A percentile compares a stretch with the other conserved stretches of the same genome.
These are phyloP conservation scores for Tyto alba DNA, from an alignment of 2,113 vertebrate species.

Conservation along the genomic window DNA sequence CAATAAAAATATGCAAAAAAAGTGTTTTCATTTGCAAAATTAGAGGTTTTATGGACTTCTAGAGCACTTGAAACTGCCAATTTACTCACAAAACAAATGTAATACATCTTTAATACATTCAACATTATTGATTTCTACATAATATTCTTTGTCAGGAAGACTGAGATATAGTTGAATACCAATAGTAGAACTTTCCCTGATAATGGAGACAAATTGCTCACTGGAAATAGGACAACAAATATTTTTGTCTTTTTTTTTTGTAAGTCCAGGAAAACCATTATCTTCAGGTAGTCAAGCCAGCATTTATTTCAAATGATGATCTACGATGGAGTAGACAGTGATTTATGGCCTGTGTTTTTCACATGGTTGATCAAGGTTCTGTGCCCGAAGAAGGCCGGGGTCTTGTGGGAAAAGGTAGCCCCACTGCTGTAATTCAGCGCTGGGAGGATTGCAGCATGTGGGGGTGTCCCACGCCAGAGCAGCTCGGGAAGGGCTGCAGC, in stretches of 20 bases:
- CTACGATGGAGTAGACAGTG: too few species aligned
- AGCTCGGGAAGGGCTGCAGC: too few species aligned
- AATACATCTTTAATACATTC: neutral
- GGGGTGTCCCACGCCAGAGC: too few species aligned
- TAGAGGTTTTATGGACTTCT: neutral
- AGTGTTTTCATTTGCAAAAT: neutral
- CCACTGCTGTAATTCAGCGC: too few species aligned
- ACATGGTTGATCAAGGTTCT: too few species aligned
- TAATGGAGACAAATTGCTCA: neutral
- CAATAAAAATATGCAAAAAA: neutral
- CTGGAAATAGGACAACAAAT: neutral
- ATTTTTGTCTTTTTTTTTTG: neutral
- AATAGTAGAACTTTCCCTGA: neutral
- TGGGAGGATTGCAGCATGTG: too few species aligned
- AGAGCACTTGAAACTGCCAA: neutral
- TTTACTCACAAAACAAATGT: neutral
- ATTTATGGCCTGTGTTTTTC: too few species aligned
- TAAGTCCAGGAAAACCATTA: neutral
- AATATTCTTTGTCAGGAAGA: neutral
- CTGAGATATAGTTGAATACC: neutral
- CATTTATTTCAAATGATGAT: neutral
- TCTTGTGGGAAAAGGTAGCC: too few species aligned
- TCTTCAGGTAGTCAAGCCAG: neutral
- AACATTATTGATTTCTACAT: neutral
- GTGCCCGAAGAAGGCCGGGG: too few species aligned